Percentiles rank a stretch among this genome's conserved stretches.
These are phyloP conservation scores for Tragelaphus buxtoni DNA, from an alignment of 2,113 vertebrate genomes.

Conservation along the genomic window DNA sequence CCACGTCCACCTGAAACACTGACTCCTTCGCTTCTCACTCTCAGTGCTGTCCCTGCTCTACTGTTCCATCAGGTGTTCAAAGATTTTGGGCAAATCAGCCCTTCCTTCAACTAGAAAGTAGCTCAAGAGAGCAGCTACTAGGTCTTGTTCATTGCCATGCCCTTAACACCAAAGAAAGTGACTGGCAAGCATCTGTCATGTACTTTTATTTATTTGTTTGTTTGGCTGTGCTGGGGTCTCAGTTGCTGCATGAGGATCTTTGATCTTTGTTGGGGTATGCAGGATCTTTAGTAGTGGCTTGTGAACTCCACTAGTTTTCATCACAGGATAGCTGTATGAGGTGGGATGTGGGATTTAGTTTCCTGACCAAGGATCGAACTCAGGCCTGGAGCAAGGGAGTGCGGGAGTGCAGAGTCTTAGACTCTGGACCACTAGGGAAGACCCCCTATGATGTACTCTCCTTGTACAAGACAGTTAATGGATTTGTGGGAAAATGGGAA, in stretches of 20 bases:
- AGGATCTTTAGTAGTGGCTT: not conserved
- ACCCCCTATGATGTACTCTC: no score
- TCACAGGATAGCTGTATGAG: not conserved
- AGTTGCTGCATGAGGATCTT: not conserved
- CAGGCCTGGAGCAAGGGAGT: not conserved
- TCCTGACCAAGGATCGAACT: not conserved
- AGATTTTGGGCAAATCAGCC: not conserved
- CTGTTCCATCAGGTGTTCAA: not conserved
- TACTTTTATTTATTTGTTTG: not conserved
- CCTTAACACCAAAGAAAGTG: not conserved
- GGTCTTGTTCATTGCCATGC: not conserved
- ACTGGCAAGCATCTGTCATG: not conserved
- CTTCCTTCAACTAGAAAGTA: not conserved
- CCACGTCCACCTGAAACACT: rapidly evolving
- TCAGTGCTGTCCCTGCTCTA: not conserved
- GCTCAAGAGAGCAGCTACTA: not conserved
- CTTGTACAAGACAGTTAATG: not conserved
- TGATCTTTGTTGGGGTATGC: not conserved
- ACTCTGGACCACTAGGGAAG: not conserved
- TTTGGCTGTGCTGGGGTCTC: not conserved
- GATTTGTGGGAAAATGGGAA: not conserved
- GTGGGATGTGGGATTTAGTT: not conserved
- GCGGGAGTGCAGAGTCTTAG: not conserved
- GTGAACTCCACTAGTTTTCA: not conserved
- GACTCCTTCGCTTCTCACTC: not conserved